These are phyloP conservation scores for Calephelis perditalis DNA, from an alignment of 2,888 invertebrate species.

Conservation along the genomic window DNA sequence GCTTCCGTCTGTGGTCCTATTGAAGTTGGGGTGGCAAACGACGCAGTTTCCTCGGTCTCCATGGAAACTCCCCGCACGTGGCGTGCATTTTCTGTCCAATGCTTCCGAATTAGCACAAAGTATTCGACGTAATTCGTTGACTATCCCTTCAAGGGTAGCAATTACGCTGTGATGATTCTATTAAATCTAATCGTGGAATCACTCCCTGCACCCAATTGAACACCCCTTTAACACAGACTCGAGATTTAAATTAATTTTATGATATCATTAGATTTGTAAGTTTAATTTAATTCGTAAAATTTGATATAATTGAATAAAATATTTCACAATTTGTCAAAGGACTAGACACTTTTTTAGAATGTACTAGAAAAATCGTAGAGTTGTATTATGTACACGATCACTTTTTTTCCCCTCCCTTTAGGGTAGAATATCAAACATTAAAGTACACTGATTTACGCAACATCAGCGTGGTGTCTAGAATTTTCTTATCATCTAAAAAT, in stretches of 20 bases:
- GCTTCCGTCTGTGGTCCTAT: conserved; percentile 19
- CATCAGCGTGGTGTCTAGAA: no score
- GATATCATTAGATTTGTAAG: background rate
- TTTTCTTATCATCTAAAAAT: no score
- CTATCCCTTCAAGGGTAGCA: conserved; percentile 45
- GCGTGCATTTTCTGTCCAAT: conserved; percentile 43
- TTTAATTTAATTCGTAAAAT: no score
- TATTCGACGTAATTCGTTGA: conserved; percentile 41
- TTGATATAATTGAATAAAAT: no score
- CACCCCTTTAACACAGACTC: conserved; percentile 20
- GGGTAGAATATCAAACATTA: no score
- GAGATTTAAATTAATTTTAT: conserved; percentile 39
- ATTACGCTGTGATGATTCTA: conserved; percentile 35
- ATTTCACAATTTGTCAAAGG: no score
- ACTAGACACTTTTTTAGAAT: no score
- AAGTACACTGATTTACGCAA: no score
- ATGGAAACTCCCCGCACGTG: conserved; percentile 70
- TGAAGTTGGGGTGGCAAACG: conserved; percentile 52
- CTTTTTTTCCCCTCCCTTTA: no score
- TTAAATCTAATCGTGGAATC: conserved; percentile 25
- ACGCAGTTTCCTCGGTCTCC: conserved; percentile 68
- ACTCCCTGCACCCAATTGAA: conserved; percentile 9
- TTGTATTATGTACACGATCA: no score
- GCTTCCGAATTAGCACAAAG: conserved; percentile 49
- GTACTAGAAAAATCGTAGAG: no score